Evolutionary conservation across 2,797 vertebrate genomes (phyloP).

Genomic region (Pseudochromis fuscus): DNA sequence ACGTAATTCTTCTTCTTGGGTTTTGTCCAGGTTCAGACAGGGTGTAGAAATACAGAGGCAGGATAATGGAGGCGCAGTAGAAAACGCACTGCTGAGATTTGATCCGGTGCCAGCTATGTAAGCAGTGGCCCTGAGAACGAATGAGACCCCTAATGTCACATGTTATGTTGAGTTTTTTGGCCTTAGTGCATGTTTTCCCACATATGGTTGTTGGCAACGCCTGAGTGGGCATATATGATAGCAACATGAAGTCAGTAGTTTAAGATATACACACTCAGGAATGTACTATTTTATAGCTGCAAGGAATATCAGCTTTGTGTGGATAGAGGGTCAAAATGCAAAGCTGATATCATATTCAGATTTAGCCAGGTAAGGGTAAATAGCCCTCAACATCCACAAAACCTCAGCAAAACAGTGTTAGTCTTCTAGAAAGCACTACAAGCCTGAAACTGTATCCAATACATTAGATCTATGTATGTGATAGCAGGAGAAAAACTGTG

Average conservation of each 20-base stretch:
- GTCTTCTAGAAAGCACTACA: background rate
- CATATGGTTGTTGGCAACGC: no score
- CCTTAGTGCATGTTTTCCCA: background rate
- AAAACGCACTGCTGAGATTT: background rate
- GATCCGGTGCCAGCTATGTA: background rate
- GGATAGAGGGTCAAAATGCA: background rate
- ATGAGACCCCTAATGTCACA: no score
- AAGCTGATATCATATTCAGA: background rate
- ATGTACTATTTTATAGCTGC: rapidly evolving
- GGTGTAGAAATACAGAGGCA: background rate
- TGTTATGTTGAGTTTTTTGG: no score
- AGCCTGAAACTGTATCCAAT: background rate
- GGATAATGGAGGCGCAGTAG: background rate
- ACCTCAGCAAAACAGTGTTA: constrained; percentile 1
- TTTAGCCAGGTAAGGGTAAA: background rate
- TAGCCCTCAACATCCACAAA: background rate
- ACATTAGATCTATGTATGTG: constrained; percentile 1
- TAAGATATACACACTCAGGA: background rate
- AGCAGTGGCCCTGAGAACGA: background rate
- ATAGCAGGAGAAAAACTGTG: background rate
- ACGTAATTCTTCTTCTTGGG: background rate
- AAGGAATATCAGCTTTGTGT: background rate
- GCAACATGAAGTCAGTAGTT: background rate
- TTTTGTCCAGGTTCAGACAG: constrained; percentile 4
- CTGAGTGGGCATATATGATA: background rate